Base-by-base conservation (phyloP, 2,888 invertebrate species). In the Archips xylosteana region DNA sequence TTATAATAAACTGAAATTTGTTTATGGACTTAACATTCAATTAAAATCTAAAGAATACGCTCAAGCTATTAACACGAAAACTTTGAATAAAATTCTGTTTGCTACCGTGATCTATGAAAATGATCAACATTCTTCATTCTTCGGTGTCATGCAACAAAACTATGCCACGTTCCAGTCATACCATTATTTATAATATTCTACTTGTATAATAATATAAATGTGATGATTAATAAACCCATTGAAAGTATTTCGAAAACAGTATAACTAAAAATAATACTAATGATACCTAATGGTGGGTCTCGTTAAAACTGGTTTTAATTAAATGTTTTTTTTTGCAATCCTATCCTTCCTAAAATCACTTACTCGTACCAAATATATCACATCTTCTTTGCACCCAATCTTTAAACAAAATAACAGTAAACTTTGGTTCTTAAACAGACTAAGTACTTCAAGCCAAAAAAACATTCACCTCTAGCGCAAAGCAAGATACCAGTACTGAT, bases 291-390 rank as follows among this genome's bases (percentile, higher is more conserved):
- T 42, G 47, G 32, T 45, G 34, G 47, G 32, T 5, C 32, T 47
- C 47, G 47, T 47, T 2, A 12, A 47, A 34, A 63, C 13, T 34
- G 45, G 13, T 23, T 45, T 45, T 34, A 59, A 5, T 5, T 34
- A 34, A 36, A 13, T 36, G 5, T 5, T 6, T 60, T 13, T 60
- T n/a, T 60, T n/a, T n/a, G 13, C 60, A 49, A 49, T 13, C 6
- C 32, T 57, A 51, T 66, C 6, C 54, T 66, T 49, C 23, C 8
- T 67, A 39, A 4, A 9, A 12, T 32, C 12, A 13, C 57, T n/a
- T 61, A 39, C n/a, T 51, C 34, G 5, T 36, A 65, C n/a, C 54
- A 51, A 67, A 57, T 67, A 70, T 70, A 70, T 70, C 66, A 62
- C 54, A 34, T 72, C 34, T 51, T 15, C 15, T 36, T 71, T 51